These are phyloP conservation scores for Arvicanthis niloticus DNA, from an alignment of 2,113 vertebrate genomes.

Conservation along the genomic window DNA sequence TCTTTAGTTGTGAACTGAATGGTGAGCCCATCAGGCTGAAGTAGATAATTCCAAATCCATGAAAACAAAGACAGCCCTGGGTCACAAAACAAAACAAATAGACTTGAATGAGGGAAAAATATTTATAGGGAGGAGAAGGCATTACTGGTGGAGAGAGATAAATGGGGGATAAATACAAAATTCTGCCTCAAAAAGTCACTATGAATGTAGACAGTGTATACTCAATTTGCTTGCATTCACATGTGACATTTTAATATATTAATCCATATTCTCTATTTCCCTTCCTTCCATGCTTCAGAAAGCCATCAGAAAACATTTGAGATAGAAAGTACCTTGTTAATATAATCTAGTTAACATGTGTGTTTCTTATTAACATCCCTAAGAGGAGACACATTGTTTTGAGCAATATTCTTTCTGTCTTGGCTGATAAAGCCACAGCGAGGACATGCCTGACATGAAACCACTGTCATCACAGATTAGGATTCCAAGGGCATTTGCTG, in stretches of 20 bases:
- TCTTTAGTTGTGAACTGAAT: background rate
- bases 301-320: slow-evolving; percentile 55
- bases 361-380: background rate
- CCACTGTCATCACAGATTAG: background rate
- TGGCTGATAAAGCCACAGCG: background rate
- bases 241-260: background rate
- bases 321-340: background rate
- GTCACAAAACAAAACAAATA: background rate
- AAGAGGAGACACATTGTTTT: background rate
- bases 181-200: background rate
- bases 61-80: background rate
- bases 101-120: background rate
- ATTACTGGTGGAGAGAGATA: background rate
- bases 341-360: background rate
- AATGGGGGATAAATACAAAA: background rate
- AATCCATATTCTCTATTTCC: background rate
- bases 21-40: background rate
- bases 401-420: background rate
- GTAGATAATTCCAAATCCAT: background rate
- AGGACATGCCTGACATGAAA: background rate
- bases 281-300: background rate
- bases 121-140: background rate
- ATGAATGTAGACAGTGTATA: background rate
- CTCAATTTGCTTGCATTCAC: background rate
- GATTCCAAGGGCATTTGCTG: background rate